Evolutionary conservation across 2,113 vertebrate genomes (phyloP).

Genomic region (Pelvicachromis taeniatus): DNA sequence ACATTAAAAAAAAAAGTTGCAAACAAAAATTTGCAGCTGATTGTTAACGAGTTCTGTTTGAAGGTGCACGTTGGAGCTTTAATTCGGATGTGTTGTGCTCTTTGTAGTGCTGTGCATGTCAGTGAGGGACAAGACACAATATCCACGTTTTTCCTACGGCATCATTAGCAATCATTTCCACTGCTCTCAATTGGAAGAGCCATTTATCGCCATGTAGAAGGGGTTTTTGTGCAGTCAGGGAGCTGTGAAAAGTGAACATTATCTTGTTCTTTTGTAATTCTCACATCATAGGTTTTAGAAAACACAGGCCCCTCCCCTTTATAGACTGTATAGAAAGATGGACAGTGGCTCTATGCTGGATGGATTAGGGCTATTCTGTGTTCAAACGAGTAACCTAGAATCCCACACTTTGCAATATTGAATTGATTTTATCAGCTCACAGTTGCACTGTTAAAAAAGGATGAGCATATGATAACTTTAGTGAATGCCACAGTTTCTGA

Average conservation of each 20-base stretch:
- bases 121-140: conserved; percentile 19
- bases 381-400: background rate
- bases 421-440: background rate
- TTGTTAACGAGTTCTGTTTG: background rate
- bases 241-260: conserved; percentile 33
- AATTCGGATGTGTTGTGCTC: background rate
- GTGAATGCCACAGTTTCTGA: rapidly evolving
- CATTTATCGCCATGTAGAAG: background rate
- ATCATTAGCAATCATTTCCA: background rate
- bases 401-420: background rate
- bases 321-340: background rate
- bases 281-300: background rate
- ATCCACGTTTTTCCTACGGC: background rate
- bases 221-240: background rate
- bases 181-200: background rate
- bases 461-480: background rate
- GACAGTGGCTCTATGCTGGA: background rate
- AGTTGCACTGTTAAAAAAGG: background rate
- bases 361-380: background rate
- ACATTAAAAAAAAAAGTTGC: background rate
- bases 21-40: background rate
- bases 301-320: background rate
- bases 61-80: background rate
- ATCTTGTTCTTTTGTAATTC: background rate
- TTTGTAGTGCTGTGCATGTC: conserved; percentile 25